Conservation (phyloP, 2,113 vertebrate genomes). For the Zosterops lateralis region DNA sequence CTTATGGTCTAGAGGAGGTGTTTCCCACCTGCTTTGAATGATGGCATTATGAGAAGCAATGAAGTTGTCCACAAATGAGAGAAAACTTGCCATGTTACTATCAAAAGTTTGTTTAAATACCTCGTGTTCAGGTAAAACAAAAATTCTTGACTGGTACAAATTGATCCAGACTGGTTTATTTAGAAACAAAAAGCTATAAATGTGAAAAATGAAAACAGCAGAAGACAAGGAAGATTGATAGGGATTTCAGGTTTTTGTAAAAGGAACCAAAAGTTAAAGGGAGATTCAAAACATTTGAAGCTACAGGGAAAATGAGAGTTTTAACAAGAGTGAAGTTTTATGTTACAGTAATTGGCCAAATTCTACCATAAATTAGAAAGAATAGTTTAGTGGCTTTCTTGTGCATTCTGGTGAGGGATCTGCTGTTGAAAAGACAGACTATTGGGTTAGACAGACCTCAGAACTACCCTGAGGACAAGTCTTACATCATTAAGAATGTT, state of each 20-base stretch:
- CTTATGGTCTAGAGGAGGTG: neutral
- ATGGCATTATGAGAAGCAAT: neutral
- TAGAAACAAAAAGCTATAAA: neutral
- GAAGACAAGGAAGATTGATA: neutral
- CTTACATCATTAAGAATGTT: neutral
- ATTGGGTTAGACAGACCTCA: neutral
- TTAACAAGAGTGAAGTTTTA: neutral
- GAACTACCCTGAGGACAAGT: neutral
- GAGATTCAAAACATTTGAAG: neutral
- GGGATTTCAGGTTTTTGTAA: neutral
- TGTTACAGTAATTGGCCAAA: neutral
- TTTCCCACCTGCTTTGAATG: neutral
- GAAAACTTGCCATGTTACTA: neutral
- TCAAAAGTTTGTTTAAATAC: neutral
- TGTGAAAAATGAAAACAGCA: neutral
- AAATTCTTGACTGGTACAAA: neutral
- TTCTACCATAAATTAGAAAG: neutral
- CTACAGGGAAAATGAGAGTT: neutral
- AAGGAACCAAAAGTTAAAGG: neutral
- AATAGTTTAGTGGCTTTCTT: neutral
- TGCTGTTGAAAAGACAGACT: neutral
- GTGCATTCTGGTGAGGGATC: neutral
- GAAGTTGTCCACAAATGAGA: neutral
- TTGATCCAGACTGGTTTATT: neutral
- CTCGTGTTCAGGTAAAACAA: neutral